Percentiles rank a stretch among this genome's conserved stretches.
phyloP scores from a whole-genome alignment of 2,113 vertebrate genomes.

The Cebus imitator region DNA sequence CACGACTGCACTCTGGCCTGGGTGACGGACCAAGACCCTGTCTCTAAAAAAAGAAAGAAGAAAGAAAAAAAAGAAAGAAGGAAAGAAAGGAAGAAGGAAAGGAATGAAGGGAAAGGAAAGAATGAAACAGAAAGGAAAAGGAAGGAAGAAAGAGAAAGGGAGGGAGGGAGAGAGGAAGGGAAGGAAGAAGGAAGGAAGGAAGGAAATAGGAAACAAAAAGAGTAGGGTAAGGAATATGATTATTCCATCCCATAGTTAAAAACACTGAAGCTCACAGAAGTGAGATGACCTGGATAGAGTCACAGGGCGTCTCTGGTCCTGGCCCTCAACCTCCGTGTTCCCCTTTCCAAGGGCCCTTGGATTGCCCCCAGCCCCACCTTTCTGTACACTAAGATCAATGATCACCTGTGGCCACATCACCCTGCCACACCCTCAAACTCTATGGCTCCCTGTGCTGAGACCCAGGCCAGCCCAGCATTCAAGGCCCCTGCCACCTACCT shows the following conservation, averaged over 20 bases:
- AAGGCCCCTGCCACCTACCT: background rate
- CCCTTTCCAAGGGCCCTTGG: background rate
- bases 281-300: background rate
- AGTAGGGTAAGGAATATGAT: background rate
- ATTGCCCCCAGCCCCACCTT: too few species aligned
- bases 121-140: accelerated
- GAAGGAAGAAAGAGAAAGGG: too few species aligned
- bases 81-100: too few species aligned
- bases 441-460: background rate
- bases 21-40: too few species aligned
- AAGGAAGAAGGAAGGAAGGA: too few species aligned
- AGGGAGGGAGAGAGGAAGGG: accelerated
- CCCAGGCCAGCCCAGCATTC: background rate
- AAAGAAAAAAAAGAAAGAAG: too few species aligned
- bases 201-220: too few species aligned
- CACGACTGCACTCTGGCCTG: too few species aligned
- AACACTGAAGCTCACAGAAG: background rate
- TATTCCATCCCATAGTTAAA: background rate
- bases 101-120: accelerated
- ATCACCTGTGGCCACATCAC: background rate
- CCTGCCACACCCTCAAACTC: background rate
- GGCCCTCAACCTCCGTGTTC: background rate
- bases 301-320: background rate
- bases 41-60: too few species aligned
- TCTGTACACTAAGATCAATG: accelerated